Conservation (phyloP, 2,888 invertebrate genomes). For the Pandemis heparana region DNA sequence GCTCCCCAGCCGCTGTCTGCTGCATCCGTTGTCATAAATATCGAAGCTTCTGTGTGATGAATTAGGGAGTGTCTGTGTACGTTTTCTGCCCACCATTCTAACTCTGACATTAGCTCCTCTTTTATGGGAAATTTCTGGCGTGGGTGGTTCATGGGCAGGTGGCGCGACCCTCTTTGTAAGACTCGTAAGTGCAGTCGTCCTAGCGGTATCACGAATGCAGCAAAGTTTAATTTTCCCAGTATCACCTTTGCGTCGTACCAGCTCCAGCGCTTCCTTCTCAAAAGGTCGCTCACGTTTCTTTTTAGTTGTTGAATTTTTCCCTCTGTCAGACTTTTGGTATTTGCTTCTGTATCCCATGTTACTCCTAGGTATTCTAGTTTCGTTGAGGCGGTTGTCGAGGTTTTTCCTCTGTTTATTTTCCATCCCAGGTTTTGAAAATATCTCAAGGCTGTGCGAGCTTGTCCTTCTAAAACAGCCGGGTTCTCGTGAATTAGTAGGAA, state of each 20-base stretch:
- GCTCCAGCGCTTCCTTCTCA: not conserved
- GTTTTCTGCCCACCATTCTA: too few relatives aligned
- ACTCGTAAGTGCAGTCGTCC: too few relatives aligned
- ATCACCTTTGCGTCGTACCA: not conserved
- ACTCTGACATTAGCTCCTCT: too few relatives aligned
- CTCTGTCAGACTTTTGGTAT: not conserved
- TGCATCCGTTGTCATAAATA: too few relatives aligned
- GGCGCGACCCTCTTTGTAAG: too few relatives aligned
- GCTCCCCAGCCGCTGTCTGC: too few relatives aligned
- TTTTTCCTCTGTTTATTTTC: constrained; percentile 9
- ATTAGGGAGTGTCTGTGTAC: too few relatives aligned
- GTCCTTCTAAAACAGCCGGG: constrained; percentile 5
- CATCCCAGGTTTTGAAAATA: constrained; percentile 26
- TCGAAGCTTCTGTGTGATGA: too few relatives aligned
- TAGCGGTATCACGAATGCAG: not conserved
- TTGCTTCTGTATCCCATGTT: not conserved
- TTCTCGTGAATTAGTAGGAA: constrained; percentile 41
- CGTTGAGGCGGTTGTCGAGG: not conserved
- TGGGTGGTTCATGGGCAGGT: too few relatives aligned
- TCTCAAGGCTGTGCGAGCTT: constrained; percentile 7
- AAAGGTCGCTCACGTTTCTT: not conserved
- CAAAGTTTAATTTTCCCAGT: not conserved
- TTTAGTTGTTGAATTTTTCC: not conserved
- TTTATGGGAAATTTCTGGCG: too few relatives aligned
- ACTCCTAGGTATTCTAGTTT: not conserved